A percentile compares a stretch with the other conserved stretches of the same genome.
Evolutionary conservation across 2,888 invertebrate genomes (phyloP).

Genomic region (Thymelicus lineola): DNA sequence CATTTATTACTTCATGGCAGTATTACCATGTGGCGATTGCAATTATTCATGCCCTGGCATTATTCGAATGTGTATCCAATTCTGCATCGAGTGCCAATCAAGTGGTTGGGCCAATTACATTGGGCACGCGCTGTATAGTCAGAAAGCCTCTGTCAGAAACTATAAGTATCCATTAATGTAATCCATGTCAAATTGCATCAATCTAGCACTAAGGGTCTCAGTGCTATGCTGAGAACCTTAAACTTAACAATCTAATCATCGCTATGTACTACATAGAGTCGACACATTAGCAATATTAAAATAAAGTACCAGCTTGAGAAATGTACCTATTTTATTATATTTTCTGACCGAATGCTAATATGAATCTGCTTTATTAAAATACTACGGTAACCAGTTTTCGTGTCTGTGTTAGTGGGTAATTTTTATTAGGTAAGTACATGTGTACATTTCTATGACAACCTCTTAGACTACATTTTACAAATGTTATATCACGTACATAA

Average conservation of each 20-base stretch:
- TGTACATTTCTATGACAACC: not conserved
- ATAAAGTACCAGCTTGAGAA: too few relatives aligned
- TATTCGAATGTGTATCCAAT: conserved; percentile 14
- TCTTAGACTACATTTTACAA: not conserved
- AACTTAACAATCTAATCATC: too few relatives aligned
- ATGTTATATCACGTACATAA: not conserved
- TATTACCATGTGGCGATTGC: not conserved
- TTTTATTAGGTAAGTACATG: too few relatives aligned
- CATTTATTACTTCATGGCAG: not conserved
- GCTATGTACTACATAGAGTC: too few relatives aligned
- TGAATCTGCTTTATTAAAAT: too few relatives aligned
- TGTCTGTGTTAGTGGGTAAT: too few relatives aligned
- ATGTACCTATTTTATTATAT: too few relatives aligned
- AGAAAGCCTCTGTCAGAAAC: not conserved
- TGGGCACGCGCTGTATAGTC: not conserved
- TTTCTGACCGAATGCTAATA: too few relatives aligned
- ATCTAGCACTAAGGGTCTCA: too few relatives aligned
- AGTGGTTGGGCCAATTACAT: conserved; percentile 3
- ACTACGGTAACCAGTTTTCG: too few relatives aligned
- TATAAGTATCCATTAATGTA: not conserved
- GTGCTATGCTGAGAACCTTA: too few relatives aligned
- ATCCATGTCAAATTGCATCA: not conserved
- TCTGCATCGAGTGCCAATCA: conserved; percentile 2
- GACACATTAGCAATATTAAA: too few relatives aligned
- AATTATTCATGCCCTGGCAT: conserved; percentile 3